Evolutionary conservation across 2,113 vertebrate species (phyloP).

Genomic region (Butastur rufipennis): DNA sequence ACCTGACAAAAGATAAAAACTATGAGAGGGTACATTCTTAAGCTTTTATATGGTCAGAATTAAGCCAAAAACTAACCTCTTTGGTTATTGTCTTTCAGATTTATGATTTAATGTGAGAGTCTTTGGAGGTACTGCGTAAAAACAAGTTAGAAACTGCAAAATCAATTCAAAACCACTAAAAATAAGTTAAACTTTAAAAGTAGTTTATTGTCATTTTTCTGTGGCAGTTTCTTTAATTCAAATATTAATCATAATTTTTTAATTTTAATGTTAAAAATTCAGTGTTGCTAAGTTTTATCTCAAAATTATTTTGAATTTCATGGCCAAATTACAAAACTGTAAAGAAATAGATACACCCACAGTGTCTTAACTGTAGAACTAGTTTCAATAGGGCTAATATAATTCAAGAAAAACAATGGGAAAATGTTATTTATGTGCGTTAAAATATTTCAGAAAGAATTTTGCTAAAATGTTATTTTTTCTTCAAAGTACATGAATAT

Average conservation of each 20-base stretch:
- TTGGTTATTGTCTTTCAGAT: not conserved
- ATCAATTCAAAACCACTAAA: not conserved
- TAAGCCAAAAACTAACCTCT: not conserved
- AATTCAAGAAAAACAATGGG: not conserved
- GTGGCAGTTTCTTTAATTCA: not conserved
- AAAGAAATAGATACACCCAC: not conserved
- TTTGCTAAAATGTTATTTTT: not conserved
- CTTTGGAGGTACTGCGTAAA: not conserved
- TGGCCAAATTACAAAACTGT: not conserved
- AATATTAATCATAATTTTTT: not conserved
- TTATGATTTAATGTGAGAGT: not conserved
- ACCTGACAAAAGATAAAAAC: not conserved
- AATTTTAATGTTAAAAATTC: not conserved
- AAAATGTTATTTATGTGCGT: not conserved
- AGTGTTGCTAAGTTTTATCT: not conserved
- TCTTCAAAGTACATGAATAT: not conserved
- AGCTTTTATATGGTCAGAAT: not conserved
- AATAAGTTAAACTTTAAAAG: not conserved
- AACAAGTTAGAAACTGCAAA: not conserved
- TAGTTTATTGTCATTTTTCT: not conserved
- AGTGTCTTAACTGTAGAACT: not conserved
- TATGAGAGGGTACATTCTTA: not conserved
- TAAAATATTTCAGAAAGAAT: not conserved
- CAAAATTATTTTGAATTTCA: not conserved
- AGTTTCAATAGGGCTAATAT: not conserved